These are phyloP conservation scores for Drosophila jambulina DNA, from an alignment of 1,140 invertebrate species.

Conservation along the genomic window DNA sequence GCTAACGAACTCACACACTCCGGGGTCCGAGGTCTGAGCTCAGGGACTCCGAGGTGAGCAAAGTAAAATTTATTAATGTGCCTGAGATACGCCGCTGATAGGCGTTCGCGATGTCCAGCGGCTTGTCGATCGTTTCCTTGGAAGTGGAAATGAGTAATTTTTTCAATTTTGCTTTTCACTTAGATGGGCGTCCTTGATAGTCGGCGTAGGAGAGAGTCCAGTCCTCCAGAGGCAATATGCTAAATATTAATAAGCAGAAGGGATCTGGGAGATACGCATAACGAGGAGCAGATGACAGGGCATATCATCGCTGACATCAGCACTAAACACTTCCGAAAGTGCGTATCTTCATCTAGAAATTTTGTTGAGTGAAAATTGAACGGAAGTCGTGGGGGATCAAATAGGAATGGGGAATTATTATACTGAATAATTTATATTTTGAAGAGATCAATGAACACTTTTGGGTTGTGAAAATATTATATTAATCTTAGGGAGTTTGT, in stretches of 20 bases:
- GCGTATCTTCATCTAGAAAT: conserved; percentile 38
- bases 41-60: conserved; percentile 45
- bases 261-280: conserved; percentile 32
- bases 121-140: conserved; percentile 74
- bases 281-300: conserved; percentile 59
- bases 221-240: conserved; percentile 21
- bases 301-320: conserved; percentile 46
- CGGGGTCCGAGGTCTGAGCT: background rate
- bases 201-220: conserved; percentile 45
- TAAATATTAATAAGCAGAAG: conserved; percentile 40
- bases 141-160: conserved; percentile 84
- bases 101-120: conserved; percentile 51
- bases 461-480: rapidly evolving
- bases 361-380: conserved; percentile 20
- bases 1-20: conserved; percentile 67
- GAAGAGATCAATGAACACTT: background rate
- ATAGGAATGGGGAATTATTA: background rate
- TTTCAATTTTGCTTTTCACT: conserved; percentile 77
- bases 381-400: conserved; percentile 20
- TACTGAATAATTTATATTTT: background rate
- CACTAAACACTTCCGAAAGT: conserved; percentile 38
- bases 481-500: background rate
- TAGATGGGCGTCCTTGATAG: conserved; percentile 77
- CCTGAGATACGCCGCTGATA: conserved; percentile 80
- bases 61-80: conserved; percentile 84